Evolutionary conservation across 2,113 vertebrate species (phyloP), one percentile per base, ranked within the genome.

Genomic region (Proterorhinus semilunaris): DNA sequence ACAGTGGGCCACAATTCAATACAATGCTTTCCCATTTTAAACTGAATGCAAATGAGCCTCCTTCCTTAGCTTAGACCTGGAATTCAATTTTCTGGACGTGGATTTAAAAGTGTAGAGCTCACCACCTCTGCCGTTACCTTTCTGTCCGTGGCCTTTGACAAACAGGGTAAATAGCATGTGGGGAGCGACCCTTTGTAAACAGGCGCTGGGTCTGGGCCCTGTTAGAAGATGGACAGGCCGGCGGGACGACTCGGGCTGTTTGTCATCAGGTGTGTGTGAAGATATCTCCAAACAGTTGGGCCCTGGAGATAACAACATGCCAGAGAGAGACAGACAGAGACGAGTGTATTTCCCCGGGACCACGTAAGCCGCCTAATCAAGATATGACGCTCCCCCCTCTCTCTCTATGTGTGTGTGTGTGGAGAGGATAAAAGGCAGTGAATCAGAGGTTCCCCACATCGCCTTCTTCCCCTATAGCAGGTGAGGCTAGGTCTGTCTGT

Each of bases 271-370:
- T 86, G 81, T 87, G 84, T 89, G 86, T 91, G 84, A 89, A 91
- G 90, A 90, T 90, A 89, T 89, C 87, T 88, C 84, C 86, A 87
- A 89, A 89, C 87, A 85, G 88, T 90, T 90, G 88, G 83, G 86
- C 87, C 81, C 87, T 73, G 86, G 82, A 88, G 87, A 90, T 90
- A 88, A 85, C 88, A 83, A 82, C 86, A 87, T 85, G 89, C 75
- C 84, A 83, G 83, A 79, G 81, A 75, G 79, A 83, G 83, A 83
- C 82, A 88, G 78, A 74, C 79, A 75, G 75, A 76, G 82, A 87
- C 72, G 87, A 90, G 87, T 83, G 83, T 75, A 86, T 91, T 88
- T 76, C 65, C 75, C 80, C 63, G 63, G 81, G 86, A 87, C 86
- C 90, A 90, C 88, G 88, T 88, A 84, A 89, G 87, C 86, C 7